Conservation (phyloP, 2,888 invertebrate species). For the Phaonia tiefii region DNA sequence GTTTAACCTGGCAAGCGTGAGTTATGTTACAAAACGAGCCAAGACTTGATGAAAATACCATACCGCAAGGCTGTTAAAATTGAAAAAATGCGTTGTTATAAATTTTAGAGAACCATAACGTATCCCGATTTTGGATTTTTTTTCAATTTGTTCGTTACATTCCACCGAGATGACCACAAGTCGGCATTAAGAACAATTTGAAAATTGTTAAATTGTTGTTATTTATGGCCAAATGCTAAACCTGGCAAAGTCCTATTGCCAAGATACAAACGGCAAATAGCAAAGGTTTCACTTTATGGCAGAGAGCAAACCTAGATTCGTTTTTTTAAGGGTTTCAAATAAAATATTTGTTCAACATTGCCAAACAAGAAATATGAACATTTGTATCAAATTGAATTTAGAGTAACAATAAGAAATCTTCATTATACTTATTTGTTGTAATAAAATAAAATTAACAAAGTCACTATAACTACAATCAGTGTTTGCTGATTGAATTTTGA, state of each 20-base stretch:
- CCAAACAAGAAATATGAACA: constrained; percentile 52
- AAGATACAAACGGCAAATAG: background rate
- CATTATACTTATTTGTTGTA: background rate
- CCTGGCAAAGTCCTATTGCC: background rate
- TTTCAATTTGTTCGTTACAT: background rate
- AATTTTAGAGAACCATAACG: constrained; percentile 48
- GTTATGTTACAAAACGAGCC: constrained; percentile 40
- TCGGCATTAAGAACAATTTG: constrained; percentile 29
- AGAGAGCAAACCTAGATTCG: background rate
- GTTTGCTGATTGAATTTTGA: constrained; percentile 50
- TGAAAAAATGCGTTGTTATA: constrained; percentile 62
- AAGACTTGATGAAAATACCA: constrained; percentile 58
- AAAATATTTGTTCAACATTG: background rate
- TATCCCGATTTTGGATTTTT: constrained; percentile 14
- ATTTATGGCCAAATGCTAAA: constrained; percentile 46
- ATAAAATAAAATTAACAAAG: constrained; percentile 42
- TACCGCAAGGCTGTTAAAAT: constrained; percentile 63
- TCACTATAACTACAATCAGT: constrained; percentile 48
- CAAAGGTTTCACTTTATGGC: constrained; percentile 7
- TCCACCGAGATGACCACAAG: constrained; percentile 44
- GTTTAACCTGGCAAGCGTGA: background rate
- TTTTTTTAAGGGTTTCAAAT: background rate
- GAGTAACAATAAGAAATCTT: background rate
- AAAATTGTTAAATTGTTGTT: constrained; percentile 60
- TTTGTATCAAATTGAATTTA: constrained; percentile 56